A percentile compares a stretch with the other conserved stretches of the same genome.
Evolutionary conservation across 2,888 invertebrate species (phyloP).

Genomic region (Chrysina gloriosa): DNA sequence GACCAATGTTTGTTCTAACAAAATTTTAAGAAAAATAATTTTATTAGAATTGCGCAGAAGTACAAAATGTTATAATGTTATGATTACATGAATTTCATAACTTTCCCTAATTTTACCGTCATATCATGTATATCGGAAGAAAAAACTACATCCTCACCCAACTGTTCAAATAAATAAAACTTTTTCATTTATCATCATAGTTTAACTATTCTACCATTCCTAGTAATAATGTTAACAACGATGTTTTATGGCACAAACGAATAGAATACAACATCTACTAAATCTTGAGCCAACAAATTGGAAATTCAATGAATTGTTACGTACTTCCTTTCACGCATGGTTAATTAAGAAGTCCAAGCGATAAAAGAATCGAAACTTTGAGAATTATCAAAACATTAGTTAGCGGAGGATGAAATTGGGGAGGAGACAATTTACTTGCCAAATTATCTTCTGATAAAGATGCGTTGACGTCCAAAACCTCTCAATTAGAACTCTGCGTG

Average conservation of each 20-base stretch:
- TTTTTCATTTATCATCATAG: slow-evolving; percentile 24
- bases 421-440: no score
- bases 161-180: slow-evolving; percentile 27
- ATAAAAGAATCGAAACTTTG: no score
- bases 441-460: no score
- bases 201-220: neutral
- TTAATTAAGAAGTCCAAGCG: neutral
- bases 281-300: no score
- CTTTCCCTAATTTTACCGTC: slow-evolving; percentile 43
- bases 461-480: no score
- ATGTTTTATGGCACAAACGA: no score
- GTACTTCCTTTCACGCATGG: no score
- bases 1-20: slow-evolving; percentile 2
- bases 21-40: neutral
- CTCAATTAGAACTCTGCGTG: no score
- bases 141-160: slow-evolving; percentile 14
- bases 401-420: no score
- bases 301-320: no score
- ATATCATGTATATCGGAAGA: slow-evolving; percentile 38
- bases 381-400: no score
- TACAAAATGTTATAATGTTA: slow-evolving; percentile 54
- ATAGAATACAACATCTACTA: no score
- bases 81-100: slow-evolving; percentile 53
- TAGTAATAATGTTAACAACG: neutral
- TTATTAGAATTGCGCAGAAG: slow-evolving; percentile 51